A percentile compares a stretch with the other conserved stretches of the same genome.
Conservation (phyloP, 2,797 vertebrate genomes). For the Liparis tanakae region DNA sequence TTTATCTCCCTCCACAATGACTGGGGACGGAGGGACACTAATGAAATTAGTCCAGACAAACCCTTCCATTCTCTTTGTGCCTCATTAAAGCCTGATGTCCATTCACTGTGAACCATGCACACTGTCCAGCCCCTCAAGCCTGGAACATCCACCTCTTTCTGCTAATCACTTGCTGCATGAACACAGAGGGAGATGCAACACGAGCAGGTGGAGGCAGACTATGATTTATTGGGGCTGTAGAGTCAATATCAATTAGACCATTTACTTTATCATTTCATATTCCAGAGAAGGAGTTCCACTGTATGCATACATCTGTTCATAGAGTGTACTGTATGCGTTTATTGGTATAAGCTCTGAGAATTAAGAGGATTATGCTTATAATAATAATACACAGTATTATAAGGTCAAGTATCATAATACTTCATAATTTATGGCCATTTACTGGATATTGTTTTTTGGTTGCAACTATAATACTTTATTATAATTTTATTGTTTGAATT, state of each 20-base stretch:
- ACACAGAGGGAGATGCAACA: not conserved
- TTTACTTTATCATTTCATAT: constrained; percentile 8
- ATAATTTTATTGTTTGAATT: too few species aligned
- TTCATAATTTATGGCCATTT: not conserved
- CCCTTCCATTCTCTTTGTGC: constrained; percentile 69
- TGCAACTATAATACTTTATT: too few species aligned
- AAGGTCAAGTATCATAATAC: not conserved
- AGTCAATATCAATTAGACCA: not conserved
- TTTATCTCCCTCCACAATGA: constrained; percentile 62
- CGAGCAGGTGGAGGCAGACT: constrained; percentile 28
- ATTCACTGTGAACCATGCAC: constrained; percentile 35
- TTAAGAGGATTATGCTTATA: not conserved
- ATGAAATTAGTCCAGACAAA: constrained; percentile 80
- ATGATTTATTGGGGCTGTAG: not conserved
- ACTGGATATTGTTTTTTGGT: too few species aligned
- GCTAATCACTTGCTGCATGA: constrained; percentile 44
- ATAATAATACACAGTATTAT: not conserved
- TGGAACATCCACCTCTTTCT: constrained; percentile 44
- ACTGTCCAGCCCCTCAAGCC: not conserved
- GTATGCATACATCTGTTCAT: not conserved
- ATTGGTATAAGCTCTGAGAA: not conserved
- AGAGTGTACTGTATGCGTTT: not conserved
- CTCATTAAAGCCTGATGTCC: constrained; percentile 70
- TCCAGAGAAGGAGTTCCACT: not conserved
- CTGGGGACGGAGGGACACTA: constrained; percentile 65